Evolutionary conservation across 2,797 vertebrate species (phyloP).

Genomic region (Mormyrops attenuatus): DNA sequence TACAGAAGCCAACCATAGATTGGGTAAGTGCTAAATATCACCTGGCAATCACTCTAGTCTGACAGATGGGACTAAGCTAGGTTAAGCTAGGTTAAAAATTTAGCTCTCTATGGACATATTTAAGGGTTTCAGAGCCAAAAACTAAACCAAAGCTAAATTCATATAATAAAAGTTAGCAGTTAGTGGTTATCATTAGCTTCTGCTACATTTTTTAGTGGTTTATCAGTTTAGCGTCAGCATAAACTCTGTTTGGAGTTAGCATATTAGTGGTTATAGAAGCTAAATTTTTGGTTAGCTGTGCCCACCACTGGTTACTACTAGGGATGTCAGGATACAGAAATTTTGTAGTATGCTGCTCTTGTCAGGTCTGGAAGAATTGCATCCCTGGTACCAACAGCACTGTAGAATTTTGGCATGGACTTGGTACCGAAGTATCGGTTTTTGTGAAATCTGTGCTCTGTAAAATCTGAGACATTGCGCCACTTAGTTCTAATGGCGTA

Average conservation of each 20-base stretch:
- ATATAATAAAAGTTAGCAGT: not conserved
- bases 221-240: not conserved
- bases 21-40: not conserved
- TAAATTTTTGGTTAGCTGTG: too few relatives aligned
- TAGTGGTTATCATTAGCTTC: not conserved
- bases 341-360: too few relatives aligned
- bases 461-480: too few relatives aligned
- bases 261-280: too few relatives aligned
- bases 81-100: not conserved
- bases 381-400: too few relatives aligned
- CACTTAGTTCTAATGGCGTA: too few relatives aligned
- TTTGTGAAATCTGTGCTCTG: too few relatives aligned
- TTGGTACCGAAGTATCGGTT: too few relatives aligned
- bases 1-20: not conserved
- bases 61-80: not conserved
- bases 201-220: not conserved
- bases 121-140: not conserved
- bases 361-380: too few relatives aligned
- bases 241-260: not conserved
- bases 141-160: not conserved
- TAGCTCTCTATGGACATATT: not conserved
- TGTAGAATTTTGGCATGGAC: too few relatives aligned
- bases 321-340: too few relatives aligned
- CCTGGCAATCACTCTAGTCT: not conserved
- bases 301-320: too few relatives aligned